Base-by-base conservation (phyloP, 2,888 invertebrate genomes). In the Synergus umbraculus region DNA sequence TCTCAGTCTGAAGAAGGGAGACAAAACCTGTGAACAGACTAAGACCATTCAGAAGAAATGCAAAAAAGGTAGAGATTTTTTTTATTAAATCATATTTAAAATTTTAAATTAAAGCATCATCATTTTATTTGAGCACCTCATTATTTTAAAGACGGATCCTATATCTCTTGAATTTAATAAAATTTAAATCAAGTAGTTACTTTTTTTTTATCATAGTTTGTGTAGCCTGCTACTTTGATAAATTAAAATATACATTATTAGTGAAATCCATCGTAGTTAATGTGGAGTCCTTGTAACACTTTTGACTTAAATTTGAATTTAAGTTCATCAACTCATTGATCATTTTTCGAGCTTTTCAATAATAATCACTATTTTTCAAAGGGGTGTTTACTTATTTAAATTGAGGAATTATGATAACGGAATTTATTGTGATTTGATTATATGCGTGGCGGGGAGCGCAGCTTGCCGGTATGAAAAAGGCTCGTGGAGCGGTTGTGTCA, bases 381-480 rank as follows among this genome's bases (percentile, higher is more conserved):
- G 44, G 15, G 29, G 8, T 49, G n/a, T 54, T 54, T 54, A 37
- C 0, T 37, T 9, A 49, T 49, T 73, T 54, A 54, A 73, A 54
- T 37, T 73, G 73, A 37, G 13, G 73, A 29, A 54, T 54, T 73
- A 49, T 73, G 54, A 73, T 73, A 73, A 73, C 73, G 37, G 37
- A 73, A 73, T 73, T 73, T 80, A 77, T 81, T 80, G 64, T 81
- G 76, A 83, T 87, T 83, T 86, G 81, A 85, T 86, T 85, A 87
- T 85, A 85, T 88, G 85, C 82, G 85, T 84, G 83, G 83, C 85
- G 83, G 83, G 82, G 83, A 81, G 76, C 37, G 79, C 90, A 96
- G 97, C 97, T 85, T 97, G 97, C 93, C 96, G 97, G 87, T 97
- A 97, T 93, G 97, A 97, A 90, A 97, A 97, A 92, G 97, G 97